These are phyloP conservation scores for Halcyon senegalensis DNA, from an alignment of 2,113 vertebrate species.

Conservation along the genomic window DNA sequence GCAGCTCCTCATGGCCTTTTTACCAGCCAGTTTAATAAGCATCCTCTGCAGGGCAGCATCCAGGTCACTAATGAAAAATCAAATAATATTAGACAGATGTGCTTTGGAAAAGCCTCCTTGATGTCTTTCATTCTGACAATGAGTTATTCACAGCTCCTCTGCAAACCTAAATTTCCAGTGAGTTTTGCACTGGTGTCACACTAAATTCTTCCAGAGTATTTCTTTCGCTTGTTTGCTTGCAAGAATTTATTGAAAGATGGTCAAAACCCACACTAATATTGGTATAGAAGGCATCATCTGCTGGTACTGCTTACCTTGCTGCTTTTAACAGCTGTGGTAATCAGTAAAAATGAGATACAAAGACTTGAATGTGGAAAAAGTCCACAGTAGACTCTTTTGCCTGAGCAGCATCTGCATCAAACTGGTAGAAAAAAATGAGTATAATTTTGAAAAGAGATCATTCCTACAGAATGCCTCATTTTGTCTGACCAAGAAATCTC, in stretches of 20 bases:
- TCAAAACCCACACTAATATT: background rate
- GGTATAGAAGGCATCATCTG: constrained; percentile 14
- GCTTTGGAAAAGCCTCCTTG: background rate
- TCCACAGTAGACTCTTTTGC: constrained; percentile 11
- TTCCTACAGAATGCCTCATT: constrained; percentile 12
- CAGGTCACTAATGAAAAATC: constrained; percentile 2
- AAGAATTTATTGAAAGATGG: background rate
- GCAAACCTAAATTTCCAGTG: background rate
- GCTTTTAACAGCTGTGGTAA: constrained; percentile 55
- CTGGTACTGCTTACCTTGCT: constrained; percentile 46
- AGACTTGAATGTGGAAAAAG: constrained; percentile 50
- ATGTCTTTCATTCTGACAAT: background rate
- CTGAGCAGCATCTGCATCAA: constrained; percentile 24
- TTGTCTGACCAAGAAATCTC: constrained; percentile 33
- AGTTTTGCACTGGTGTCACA: background rate
- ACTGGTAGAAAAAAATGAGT: background rate
- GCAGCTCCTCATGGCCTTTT: background rate
- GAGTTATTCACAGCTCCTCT: background rate
- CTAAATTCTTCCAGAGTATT: background rate
- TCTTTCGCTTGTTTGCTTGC: background rate
- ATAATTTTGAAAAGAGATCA: background rate
- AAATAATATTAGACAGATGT: background rate
- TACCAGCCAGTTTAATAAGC: background rate
- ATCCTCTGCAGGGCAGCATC: background rate
- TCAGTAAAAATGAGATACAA: constrained; percentile 64